These are phyloP conservation scores for Chlamydotis undulata DNA, from an alignment of 2,113 vertebrate genomes.

Conservation along the genomic window DNA sequence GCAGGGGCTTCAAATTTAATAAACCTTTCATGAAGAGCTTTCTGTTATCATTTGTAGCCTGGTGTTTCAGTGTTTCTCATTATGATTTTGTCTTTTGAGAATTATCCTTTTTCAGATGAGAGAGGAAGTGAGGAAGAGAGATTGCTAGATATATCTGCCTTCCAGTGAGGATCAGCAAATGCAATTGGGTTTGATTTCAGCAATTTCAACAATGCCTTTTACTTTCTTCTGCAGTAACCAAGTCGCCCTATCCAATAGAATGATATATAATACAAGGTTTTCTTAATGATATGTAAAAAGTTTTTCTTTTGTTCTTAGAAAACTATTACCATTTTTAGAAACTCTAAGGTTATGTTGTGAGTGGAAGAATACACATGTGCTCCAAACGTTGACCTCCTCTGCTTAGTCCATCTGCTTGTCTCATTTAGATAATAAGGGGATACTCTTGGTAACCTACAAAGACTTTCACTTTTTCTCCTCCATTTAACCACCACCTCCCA, in stretches of 20 bases:
- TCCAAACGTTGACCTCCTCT: not conserved
- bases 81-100: slow-evolving; percentile 29
- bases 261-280: not conserved
- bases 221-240: not conserved
- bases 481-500: not conserved
- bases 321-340: not conserved
- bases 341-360: not conserved
- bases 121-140: not conserved
- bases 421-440: not conserved
- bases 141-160: not conserved
- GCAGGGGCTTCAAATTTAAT: not conserved
- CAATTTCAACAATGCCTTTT: not conserved
- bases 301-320: not conserved
- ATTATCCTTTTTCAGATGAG: not conserved
- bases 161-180: not conserved
- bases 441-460: not conserved
- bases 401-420: not conserved
- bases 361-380: not conserved
- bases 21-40: slow-evolving; percentile 1
- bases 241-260: not conserved
- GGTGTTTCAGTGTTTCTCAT: slow-evolving; percentile 13
- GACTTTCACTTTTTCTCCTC: not conserved
- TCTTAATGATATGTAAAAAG: not conserved
- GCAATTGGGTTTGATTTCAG: not conserved
- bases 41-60: not conserved